Evolutionary conservation across 2,888 invertebrate genomes (phyloP), one percentile per base, ranked within the genome.

Genomic region (Mayetiola destructor): DNA sequence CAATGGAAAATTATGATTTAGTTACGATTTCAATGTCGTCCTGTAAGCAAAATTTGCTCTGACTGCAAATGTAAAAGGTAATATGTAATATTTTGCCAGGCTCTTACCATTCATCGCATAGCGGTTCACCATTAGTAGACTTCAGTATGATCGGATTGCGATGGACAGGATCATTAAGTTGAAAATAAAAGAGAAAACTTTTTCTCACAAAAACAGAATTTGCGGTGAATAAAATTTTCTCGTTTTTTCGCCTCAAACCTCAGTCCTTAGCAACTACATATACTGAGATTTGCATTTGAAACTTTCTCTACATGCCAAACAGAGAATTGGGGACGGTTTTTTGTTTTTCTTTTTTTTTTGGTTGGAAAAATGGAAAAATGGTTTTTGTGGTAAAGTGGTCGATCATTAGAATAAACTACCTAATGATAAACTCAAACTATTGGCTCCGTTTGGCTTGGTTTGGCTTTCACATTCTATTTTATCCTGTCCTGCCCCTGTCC

Each of bases 351-450:
- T 23, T 21, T 42, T 6, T 40, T 48, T 48, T 23, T 2, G 27
- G n/a, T 20, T 20, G 18, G 12, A 27, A 48, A 48, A 48, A 48
- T 48, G 48, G 14, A 12, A 48, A 48, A 48, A 14, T 48, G 48
- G 27, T 48, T 48, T 48, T 48, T 48, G 48, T 48, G 48, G 48
- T 9, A 48, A 48, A 48, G 48, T 48, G 48, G 48, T 48, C 27
- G 48, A 48, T 48, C 48, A 48, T 48, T 48, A 48, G 27, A 27
- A 23, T 48, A 48, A 48, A 48, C 48, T 48, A 48, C 48, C 48
- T 48, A 48, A 48, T 48, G 48, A 48, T 48, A 27, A 48, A 48
- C 48, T 48, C 27, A 48, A n/a, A n/a, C n/a, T n/a, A n/a, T n/a
- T n/a, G n/a, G n/a, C n/a, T n/a, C n/a, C n/a, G n/a, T n/a, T n/a